phyloP scores from a whole-genome alignment of 2,888 invertebrate genomes.

The Blera fallax region DNA sequence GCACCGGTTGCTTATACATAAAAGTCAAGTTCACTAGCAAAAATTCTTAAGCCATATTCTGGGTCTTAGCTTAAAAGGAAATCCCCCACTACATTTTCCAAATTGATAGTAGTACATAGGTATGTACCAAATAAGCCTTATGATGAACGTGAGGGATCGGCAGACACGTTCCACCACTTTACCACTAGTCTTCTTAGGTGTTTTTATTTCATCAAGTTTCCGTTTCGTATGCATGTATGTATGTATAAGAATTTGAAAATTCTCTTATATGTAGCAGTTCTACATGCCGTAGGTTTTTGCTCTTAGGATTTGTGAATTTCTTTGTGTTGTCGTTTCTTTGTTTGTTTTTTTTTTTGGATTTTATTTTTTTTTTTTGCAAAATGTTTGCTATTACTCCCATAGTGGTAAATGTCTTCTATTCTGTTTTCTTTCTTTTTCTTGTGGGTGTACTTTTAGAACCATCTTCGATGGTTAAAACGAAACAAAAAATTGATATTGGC shows the following conservation, averaged over 20 bases:
- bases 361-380: constrained; percentile 16
- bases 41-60: constrained; percentile 63
- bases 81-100: constrained; percentile 55
- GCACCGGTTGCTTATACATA: constrained; percentile 23
- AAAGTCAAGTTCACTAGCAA: constrained; percentile 66
- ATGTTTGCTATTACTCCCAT: constrained; percentile 41
- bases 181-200: constrained; percentile 49
- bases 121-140: constrained; percentile 45
- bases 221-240: constrained; percentile 40
- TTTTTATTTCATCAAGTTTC: constrained; percentile 59
- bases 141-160: constrained; percentile 65
- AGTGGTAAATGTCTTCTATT: constrained; percentile 45
- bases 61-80: constrained; percentile 56
- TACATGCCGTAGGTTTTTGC: constrained; percentile 49
- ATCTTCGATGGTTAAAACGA: not conserved
- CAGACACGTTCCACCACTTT: constrained; percentile 67
- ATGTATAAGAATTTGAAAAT: constrained; percentile 45
- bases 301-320: constrained; percentile 43
- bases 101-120: constrained; percentile 31
- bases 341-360: not conserved
- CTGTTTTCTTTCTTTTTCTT: constrained; percentile 23
- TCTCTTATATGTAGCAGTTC: constrained; percentile 34
- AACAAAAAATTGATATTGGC: not conserved
- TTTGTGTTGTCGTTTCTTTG: constrained; percentile 40
- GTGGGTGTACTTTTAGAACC: constrained; percentile 37